Evolutionary conservation across 92 coral and sea anemone genomes (phyloP), one percentile per base, ranked within the genome.

Genomic region (Zoanthus sansibaricus): DNA sequence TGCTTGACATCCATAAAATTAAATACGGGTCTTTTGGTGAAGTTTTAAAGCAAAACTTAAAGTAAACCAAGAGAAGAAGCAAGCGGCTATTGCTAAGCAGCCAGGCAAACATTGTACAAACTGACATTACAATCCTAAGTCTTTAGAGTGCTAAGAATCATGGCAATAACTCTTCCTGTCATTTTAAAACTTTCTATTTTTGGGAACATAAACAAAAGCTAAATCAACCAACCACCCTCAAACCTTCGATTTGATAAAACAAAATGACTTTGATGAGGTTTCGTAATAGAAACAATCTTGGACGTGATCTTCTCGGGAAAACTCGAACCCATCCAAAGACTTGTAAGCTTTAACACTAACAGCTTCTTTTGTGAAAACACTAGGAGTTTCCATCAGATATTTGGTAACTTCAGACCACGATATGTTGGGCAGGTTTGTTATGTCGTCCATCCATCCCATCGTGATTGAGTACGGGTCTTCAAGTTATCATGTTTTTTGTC

Each of bases 391-490:
- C 75, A 3, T 70, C 44, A 70, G 75, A 70, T 70, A 70, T 25
- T 70, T 70, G 75, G 75, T 70, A 21, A 70, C 75, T 70, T 70
- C 75, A 70, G 75, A 70, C 75, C 75, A 70, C 45, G 75, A 70
- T 46, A 70, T 16, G 75, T 70, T 70, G 75, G 75, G 75, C 75
- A 70, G 13, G 45, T 6, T 21, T 70, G 45, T 25, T 25, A 70
- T 70, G 75, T 70, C 75, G 10, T 70, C 11, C 45, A 70, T 70
- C 75, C 75, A 70, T 70, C 44, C 75, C 17, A n/a, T 61, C 68
- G 20, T 46, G 75, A 70, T 25, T 70, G 75, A 70, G 75, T 70
- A 70, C 75, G 75, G 75, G 48, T 71, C 75, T 71, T 71, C 75
- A 71, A 71, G 75, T 31, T 71, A 66, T 69, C 30, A 69, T 69